Percentiles rank a stretch among this genome's conserved stretches.
These are phyloP conservation scores for Etheostoma cragini DNA, from an alignment of 2,113 vertebrate species.

Conservation along the genomic window DNA sequence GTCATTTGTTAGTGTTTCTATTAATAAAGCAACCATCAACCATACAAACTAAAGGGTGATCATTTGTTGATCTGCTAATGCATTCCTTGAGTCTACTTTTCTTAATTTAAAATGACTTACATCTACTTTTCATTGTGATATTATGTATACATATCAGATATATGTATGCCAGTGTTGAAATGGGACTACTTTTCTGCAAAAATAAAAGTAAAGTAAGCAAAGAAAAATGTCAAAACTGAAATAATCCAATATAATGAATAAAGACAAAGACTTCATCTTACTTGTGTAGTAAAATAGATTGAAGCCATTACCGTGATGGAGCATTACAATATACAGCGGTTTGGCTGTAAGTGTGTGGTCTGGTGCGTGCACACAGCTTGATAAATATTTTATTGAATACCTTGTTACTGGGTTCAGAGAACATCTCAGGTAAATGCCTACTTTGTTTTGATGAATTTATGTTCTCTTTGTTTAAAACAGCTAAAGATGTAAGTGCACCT, in stretches of 20 bases:
- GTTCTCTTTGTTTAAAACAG: slow-evolving; percentile 21
- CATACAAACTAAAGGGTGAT: too few species aligned
- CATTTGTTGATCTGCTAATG: too few species aligned
- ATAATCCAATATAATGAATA: background rate
- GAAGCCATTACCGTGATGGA: background rate
- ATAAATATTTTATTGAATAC: slow-evolving; percentile 54
- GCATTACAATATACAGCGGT: slow-evolving; percentile 17
- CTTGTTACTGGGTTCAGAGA: slow-evolving; percentile 49
- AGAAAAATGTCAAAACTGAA: background rate
- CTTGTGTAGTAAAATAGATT: background rate
- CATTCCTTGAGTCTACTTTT: too few species aligned
- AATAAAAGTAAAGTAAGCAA: background rate
- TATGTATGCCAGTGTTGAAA: background rate
- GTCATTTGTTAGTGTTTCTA: too few species aligned
- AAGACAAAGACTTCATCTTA: background rate
- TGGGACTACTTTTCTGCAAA: background rate
- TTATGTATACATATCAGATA: background rate
- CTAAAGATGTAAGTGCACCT: background rate
- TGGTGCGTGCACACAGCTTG: background rate
- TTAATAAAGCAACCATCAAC: too few species aligned
- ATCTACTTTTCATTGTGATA: background rate
- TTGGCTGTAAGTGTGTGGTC: background rate
- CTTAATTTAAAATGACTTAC: too few species aligned
- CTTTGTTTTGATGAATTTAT: slow-evolving; percentile 33
- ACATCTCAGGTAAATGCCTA: slow-evolving; percentile 36